Conservation (phyloP, 2,113 vertebrate species). For the Pogona vitticeps region DNA sequence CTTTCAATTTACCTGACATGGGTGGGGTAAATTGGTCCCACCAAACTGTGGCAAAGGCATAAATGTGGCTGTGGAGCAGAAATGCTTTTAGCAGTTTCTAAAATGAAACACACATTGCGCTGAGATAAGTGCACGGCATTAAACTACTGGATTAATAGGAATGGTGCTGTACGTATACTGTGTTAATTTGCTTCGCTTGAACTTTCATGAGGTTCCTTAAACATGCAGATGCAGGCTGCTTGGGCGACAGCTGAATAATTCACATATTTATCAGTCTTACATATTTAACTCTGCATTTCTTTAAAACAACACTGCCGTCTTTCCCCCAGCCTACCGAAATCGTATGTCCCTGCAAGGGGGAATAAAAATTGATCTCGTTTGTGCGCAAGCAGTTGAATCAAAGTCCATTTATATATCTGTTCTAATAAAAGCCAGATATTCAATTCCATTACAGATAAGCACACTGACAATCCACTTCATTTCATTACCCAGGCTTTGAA, state of each 20-base stretch:
- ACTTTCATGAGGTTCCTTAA: constrained; percentile 10
- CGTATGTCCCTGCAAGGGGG: constrained; percentile 50
- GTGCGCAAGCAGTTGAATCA: constrained; percentile 48
- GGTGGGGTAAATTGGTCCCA: too few relatives aligned
- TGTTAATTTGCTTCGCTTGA: constrained; percentile 1
- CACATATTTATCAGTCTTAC: constrained; percentile 29
- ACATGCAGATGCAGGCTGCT: neutral
- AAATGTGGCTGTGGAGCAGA: neutral
- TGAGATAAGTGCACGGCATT: neutral
- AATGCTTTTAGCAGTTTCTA: neutral
- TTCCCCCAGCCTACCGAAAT: constrained; percentile 46
- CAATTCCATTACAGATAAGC: constrained; percentile 48
- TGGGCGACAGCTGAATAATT: constrained; percentile 36
- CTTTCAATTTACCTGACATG: neutral
- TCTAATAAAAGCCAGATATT: constrained; percentile 47
- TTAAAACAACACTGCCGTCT: constrained; percentile 58
- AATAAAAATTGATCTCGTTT: constrained; percentile 65
- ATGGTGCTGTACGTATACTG: neutral
- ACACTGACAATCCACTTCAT: constrained; percentile 19
- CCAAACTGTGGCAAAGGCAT: neutral
- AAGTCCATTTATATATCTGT: constrained; percentile 43
- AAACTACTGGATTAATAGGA: constrained; percentile 7
- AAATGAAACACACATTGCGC: neutral
- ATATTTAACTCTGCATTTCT: constrained; percentile 54
- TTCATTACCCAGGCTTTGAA: constrained; percentile 5